Percentiles rank a stretch among this genome's conserved stretches.
Evolutionary conservation across 2,113 vertebrate species (phyloP).

Genomic region (Centrocercus urophasianus): DNA sequence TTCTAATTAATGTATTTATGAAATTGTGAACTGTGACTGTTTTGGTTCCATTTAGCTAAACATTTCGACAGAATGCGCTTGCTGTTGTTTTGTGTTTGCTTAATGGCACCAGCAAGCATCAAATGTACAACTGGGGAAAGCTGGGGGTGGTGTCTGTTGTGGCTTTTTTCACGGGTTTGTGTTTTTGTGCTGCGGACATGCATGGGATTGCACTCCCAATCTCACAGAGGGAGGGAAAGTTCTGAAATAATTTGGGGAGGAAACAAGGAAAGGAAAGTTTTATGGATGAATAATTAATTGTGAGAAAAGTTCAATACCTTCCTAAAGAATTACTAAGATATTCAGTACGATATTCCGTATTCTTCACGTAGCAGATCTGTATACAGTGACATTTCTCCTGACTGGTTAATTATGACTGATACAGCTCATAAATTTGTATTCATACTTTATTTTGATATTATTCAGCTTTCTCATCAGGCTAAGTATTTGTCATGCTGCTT

Average conservation of each 20-base stretch:
- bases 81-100: slow-evolving; percentile 81
- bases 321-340: slow-evolving; percentile 78
- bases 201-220: slow-evolving; percentile 26
- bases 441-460: slow-evolving; percentile 51
- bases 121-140: slow-evolving; percentile 75
- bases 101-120: slow-evolving; percentile 75
- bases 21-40: slow-evolving; percentile 87
- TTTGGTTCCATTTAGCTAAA: slow-evolving; percentile 88
- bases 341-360: slow-evolving; percentile 77
- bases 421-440: slow-evolving; percentile 44
- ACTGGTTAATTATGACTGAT: slow-evolving; percentile 60
- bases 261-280: slow-evolving; percentile 63
- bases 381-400: slow-evolving; percentile 70
- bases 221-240: slow-evolving; percentile 15
- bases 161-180: background rate
- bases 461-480: slow-evolving; percentile 32
- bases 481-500: slow-evolving; percentile 62
- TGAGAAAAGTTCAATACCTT: slow-evolving; percentile 75
- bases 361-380: slow-evolving; percentile 60
- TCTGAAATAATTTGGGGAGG: slow-evolving; percentile 44
- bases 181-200: background rate
- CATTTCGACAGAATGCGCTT: slow-evolving; percentile 82
- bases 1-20: slow-evolving; percentile 90
- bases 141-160: slow-evolving; percentile 41
- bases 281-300: slow-evolving; percentile 80